phyloP scores from a whole-genome alignment of 2,888 invertebrate species.

The Brenthis daphne region DNA sequence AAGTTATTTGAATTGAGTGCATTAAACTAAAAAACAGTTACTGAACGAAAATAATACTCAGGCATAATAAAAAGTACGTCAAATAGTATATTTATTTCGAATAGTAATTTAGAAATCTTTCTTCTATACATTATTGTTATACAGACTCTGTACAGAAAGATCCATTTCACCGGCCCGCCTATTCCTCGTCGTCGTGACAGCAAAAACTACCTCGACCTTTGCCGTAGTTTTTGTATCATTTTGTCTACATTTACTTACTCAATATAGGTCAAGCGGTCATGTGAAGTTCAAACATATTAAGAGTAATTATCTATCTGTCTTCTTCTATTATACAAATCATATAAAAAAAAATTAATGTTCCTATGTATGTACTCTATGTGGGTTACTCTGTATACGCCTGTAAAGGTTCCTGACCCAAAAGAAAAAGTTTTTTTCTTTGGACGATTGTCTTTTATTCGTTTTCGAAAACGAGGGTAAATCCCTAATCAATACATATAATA shows the following conservation, averaged over 20 bases:
- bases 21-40: no score
- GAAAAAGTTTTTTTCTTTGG: no score
- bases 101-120: conserved; percentile 1
- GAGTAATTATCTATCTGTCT: neutral
- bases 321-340: neutral
- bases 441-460: no score
- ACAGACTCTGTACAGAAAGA: conserved; percentile 12
- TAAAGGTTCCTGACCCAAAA: no score
- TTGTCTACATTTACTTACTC: conserved; percentile 26
- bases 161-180: conserved; percentile 45
- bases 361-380: no score
- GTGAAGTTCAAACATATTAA: neutral
- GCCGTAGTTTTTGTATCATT: conserved; percentile 32
- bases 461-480: neutral
- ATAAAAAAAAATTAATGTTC: neutral
- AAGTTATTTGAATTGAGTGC: no score
- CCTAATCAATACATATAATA: no score
- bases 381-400: no score
- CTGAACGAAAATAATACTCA: no score
- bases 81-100: no score
- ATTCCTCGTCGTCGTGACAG: conserved; percentile 47
- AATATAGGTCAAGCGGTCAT: conserved; percentile 21
- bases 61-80: no score
- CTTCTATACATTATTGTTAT: conserved; percentile 9
- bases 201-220: conserved; percentile 51